phyloP scores from a whole-genome alignment of 1,140 invertebrate species.

The Zaprionus gabonicus region DNA sequence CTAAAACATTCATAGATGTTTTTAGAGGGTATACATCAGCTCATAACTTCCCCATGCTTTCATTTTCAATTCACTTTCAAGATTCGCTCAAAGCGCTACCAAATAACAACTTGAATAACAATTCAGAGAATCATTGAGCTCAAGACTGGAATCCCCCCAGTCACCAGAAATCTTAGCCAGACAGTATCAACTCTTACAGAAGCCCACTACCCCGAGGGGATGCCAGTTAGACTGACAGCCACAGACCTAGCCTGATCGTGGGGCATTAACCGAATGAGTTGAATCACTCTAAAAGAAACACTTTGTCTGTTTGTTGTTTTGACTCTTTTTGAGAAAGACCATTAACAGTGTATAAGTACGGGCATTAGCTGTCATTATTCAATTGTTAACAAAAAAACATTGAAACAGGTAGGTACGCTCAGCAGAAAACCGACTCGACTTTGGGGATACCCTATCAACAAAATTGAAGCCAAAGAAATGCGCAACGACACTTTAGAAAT shows the following conservation, averaged over 20 bases:
- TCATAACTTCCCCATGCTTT: background rate
- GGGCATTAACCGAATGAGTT: constrained; percentile 10
- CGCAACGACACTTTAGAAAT: background rate
- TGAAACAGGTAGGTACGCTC: background rate
- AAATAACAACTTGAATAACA: background rate
- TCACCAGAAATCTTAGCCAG: background rate
- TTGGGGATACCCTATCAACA: background rate
- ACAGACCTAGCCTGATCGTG: background rate
- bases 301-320: constrained; percentile 33
- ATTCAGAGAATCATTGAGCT: background rate
- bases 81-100: background rate
- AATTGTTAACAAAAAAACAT: background rate
- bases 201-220: background rate
- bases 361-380: constrained; percentile 26
- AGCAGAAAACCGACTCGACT: background rate
- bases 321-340: constrained; percentile 1
- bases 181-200: background rate
- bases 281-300: background rate
- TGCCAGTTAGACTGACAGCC: background rate
- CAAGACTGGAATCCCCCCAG: background rate
- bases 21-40: background rate
- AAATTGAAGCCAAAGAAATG: background rate
- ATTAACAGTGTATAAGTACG: background rate
- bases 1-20: no score
- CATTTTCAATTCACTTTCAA: background rate